These are phyloP conservation scores for Pherbina coryleti DNA, from an alignment of 2,888 invertebrate species.

Conservation along the genomic window DNA sequence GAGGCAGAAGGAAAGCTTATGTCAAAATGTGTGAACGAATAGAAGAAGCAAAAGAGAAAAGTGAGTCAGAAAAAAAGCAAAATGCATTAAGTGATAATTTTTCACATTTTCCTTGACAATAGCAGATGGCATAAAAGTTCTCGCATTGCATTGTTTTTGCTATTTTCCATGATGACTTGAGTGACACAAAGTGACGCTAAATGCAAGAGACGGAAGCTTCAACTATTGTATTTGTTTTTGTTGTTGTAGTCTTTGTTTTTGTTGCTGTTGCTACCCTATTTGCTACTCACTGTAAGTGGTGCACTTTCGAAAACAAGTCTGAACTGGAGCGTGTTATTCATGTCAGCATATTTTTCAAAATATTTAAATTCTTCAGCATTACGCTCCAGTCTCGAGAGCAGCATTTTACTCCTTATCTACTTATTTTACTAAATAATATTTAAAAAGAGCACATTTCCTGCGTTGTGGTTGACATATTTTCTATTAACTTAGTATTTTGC, in stretches of 20 bases:
- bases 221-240: neutral
- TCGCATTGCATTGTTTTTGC: neutral
- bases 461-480: too few relatives aligned
- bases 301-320: neutral
- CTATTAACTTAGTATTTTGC: too few relatives aligned
- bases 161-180: neutral
- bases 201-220: neutral
- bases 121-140: neutral
- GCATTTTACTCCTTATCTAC: neutral
- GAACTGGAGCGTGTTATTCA: neutral
- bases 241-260: neutral
- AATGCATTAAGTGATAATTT: slow-evolving; percentile 14
- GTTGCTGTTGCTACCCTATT: neutral
- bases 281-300: neutral
- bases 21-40: neutral
- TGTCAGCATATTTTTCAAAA: neutral
- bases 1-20: neutral
- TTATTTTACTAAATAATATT: neutral
- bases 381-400: neutral
- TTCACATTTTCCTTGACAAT: slow-evolving; percentile 1
- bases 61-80: neutral
- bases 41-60: neutral
- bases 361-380: neutral
- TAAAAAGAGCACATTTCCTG: too few relatives aligned
- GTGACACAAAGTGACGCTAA: neutral